Conservation (phyloP, 2,797 vertebrate species). For the Streptopelia turtur region DNA sequence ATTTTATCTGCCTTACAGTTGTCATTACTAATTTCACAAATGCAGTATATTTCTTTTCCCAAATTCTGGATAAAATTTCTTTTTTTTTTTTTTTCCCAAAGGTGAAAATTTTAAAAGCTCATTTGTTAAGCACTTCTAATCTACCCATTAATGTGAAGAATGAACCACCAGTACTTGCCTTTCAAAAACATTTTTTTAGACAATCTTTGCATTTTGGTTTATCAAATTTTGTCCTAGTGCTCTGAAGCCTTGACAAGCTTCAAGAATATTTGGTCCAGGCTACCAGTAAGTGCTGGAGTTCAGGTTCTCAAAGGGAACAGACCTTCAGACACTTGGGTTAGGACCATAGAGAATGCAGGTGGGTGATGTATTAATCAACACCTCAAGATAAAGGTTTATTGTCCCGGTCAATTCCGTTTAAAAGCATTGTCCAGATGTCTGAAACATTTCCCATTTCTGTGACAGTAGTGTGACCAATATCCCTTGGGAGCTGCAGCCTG, state of each 20-base stretch:
- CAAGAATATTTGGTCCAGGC: not conserved
- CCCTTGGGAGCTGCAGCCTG: not conserved
- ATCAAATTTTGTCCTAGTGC: not conserved
- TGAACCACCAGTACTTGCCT: not conserved
- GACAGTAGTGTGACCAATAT: not conserved
- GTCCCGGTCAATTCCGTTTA: not conserved
- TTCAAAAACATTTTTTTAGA: not conserved
- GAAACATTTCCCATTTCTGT: not conserved
- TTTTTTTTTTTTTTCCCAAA: not conserved
- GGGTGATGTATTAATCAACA: not conserved
- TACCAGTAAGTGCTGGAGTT: not conserved
- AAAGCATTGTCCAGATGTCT: not conserved
- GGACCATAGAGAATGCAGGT: not conserved
- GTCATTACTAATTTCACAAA: not conserved
- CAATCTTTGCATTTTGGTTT: not conserved
- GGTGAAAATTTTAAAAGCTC: not conserved
- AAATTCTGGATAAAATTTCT: not conserved
- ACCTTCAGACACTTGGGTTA: not conserved
- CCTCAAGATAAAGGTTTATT: not conserved
- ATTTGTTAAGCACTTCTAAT: not conserved
- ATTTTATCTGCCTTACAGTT: not conserved
- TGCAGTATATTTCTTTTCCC: not conserved
- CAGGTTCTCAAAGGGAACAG: not conserved
- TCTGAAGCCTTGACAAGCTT: not conserved
- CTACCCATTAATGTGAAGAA: not conserved